These are phyloP conservation scores for Sus scrofa DNA, from an alignment of 2,113 vertebrate species.

Conservation along the genomic window DNA sequence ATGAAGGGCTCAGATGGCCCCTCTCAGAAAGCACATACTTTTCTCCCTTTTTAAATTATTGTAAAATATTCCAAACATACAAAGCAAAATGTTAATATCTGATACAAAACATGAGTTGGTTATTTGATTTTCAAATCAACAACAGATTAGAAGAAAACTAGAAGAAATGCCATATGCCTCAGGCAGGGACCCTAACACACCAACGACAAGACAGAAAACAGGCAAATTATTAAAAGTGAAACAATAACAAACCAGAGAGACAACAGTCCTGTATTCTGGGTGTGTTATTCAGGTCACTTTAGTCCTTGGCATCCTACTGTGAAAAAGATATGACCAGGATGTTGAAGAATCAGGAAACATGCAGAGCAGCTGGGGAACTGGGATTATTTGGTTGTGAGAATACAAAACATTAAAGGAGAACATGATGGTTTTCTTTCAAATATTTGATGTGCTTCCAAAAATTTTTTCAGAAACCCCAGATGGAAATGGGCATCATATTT, in stretches of 20 bases:
- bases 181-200: background rate
- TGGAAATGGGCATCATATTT: background rate
- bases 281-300: background rate
- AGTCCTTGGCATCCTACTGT: background rate
- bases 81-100: conserved; percentile 40
- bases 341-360: background rate
- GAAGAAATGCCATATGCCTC: background rate
- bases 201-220: background rate
- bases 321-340: background rate
- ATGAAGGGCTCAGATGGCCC: background rate
- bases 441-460: conserved; percentile 4
- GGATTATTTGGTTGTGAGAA: background rate
- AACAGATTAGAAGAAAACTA: conserved; percentile 31
- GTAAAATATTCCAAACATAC: conserved; percentile 4
- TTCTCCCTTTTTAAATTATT: background rate
- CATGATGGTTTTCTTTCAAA: background rate
- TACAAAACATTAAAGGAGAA: background rate
- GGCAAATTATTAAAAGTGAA: background rate
- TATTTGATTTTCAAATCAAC: background rate
- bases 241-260: background rate
- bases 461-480: background rate
- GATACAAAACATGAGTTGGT: background rate
- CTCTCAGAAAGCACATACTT: background rate
- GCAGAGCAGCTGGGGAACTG: background rate
- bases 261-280: background rate